Conservation (phyloP, 1,140 invertebrate genomes). For the Pachypsylla venusta region DNA sequence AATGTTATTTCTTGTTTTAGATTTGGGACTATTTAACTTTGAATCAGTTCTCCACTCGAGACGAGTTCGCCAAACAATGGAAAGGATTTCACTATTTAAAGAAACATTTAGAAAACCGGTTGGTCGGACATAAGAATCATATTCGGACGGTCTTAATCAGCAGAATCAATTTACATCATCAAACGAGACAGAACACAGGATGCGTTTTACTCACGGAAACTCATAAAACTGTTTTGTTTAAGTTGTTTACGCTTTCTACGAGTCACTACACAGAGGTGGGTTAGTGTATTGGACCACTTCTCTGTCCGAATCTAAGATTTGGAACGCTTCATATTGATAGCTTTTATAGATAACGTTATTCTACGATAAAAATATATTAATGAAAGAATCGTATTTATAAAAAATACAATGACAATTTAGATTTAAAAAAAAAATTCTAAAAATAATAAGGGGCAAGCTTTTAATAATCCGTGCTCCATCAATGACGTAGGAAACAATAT, state of each 20-base stretch:
- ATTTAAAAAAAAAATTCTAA: too few species aligned
- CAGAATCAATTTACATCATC: constrained; percentile 47
- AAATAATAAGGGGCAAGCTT: too few species aligned
- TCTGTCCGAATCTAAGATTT: constrained; percentile 4
- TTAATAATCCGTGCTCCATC: too few species aligned
- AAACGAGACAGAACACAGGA: constrained; percentile 36
- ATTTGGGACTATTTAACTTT: constrained; percentile 44
- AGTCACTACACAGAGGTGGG: constrained; percentile 51
- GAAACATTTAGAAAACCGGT: constrained; percentile 41
- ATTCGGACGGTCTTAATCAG: constrained; percentile 47
- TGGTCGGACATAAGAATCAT: constrained; percentile 42
- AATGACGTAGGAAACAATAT: too few species aligned
- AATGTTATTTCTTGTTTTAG: too few species aligned
- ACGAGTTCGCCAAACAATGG: constrained; percentile 38
- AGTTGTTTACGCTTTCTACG: constrained; percentile 46
- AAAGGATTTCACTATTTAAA: constrained; percentile 44
- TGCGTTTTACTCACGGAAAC: constrained; percentile 35
- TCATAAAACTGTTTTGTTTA: constrained; percentile 42
- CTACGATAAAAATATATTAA: too few species aligned
- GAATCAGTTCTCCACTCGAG: constrained; percentile 35
- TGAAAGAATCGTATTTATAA: too few species aligned
- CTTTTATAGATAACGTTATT: too few species aligned
- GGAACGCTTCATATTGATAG: too few species aligned
- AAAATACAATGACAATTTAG: too few species aligned
- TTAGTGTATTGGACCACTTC: constrained; percentile 15